Conservation (phyloP, 2,797 vertebrate genomes). For the Anableps anableps region DNA sequence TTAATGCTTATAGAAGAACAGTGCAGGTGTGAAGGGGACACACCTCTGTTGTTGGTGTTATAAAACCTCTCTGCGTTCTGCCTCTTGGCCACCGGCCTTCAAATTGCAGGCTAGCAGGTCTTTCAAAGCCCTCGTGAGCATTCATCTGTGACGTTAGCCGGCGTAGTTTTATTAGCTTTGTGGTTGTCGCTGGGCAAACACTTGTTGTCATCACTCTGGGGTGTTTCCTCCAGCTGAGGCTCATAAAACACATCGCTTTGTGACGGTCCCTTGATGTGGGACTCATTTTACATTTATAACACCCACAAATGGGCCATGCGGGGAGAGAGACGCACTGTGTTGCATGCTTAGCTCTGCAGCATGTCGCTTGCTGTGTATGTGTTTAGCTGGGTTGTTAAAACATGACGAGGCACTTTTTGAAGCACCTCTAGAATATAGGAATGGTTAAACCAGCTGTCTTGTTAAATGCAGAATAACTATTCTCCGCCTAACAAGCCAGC, state of each 20-base stretch:
- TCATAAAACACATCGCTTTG: conserved; percentile 75
- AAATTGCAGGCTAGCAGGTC: conserved; percentile 37
- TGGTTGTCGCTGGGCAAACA: conserved; percentile 68
- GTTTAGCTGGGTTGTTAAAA: conserved; percentile 41
- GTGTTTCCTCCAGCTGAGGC: conserved; percentile 79
- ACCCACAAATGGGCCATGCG: conserved; percentile 65
- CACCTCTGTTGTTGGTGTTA: conserved; percentile 6
- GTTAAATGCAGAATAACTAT: conserved; percentile 43
- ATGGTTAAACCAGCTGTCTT: conserved; percentile 24
- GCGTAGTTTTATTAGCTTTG: conserved; percentile 73
- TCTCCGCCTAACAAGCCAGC: conserved; percentile 39
- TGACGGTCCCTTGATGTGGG: conserved; percentile 76
- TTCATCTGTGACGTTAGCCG: conserved; percentile 69
- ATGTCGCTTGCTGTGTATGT: conserved; percentile 8
- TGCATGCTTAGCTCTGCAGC: conserved; percentile 35
- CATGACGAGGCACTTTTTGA: conserved; percentile 49
- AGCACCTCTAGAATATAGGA: conserved; percentile 46
- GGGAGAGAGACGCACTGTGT: conserved; percentile 45
- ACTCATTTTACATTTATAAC: conserved; percentile 62
- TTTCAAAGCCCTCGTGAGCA: conserved; percentile 54
- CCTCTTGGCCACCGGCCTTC: conserved; percentile 11
- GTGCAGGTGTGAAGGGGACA: conserved; percentile 10
- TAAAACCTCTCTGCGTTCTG: conserved; percentile 8
- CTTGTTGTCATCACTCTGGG: conserved; percentile 79
- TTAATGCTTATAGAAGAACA: not conserved